These are phyloP conservation scores for Papilio xuthus DNA, from an alignment of 1,140 invertebrate species.

Conservation along the genomic window DNA sequence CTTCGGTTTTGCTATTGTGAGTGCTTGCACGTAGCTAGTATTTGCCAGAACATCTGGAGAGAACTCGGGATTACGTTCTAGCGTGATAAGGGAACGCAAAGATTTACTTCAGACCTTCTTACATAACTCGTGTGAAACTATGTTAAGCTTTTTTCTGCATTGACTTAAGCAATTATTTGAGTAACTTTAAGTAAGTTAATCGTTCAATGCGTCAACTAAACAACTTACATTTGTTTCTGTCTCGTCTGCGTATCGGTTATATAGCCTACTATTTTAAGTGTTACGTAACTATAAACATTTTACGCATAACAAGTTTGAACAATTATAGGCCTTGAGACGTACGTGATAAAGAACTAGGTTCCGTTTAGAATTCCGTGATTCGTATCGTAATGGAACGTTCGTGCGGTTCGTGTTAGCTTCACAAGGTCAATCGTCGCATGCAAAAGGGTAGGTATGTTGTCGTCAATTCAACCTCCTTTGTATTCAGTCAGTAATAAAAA, in stretches of 20 bases:
- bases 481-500: not conserved
- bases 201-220: not conserved
- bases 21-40: too few relatives aligned
- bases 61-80: too few relatives aligned
- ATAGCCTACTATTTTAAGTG: not conserved
- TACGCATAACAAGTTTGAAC: not conserved
- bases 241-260: not conserved
- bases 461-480: not conserved
- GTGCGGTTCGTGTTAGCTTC: conserved; percentile 17
- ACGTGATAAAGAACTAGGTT: conserved; percentile 22
- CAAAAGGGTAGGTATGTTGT: conserved; percentile 30
- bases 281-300: not conserved
- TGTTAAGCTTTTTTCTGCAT: too few relatives aligned
- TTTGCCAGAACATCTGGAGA: too few relatives aligned
- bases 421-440: conserved; percentile 30
- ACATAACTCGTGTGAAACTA: too few relatives aligned
- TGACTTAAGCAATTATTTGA: too few relatives aligned
- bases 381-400: conserved; percentile 14
- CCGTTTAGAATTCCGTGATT: conserved; percentile 30
- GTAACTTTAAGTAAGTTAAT: too few relatives aligned
- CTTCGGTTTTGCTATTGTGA: too few relatives aligned
- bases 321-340: conserved; percentile 1
- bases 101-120: too few relatives aligned
- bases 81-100: too few relatives aligned
- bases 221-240: not conserved